Base-by-base conservation (phyloP, 2,113 vertebrate genomes). In the Lagopus muta region DNA sequence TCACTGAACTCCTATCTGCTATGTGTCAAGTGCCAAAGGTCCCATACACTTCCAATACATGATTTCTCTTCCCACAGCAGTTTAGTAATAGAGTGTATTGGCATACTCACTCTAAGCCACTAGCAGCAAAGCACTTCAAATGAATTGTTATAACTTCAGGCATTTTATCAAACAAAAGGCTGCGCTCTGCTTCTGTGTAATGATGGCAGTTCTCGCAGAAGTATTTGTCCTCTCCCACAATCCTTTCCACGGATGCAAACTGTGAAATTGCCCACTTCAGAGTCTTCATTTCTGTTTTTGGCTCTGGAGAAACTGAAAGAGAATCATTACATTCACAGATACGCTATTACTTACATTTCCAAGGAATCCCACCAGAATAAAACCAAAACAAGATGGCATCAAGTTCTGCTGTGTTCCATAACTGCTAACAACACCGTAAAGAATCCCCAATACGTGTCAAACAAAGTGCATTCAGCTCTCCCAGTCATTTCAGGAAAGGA, bases 141-240 rank as follows among this genome's bases (percentile, higher is more conserved):
- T 99, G 99, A 93, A 99, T 99, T 30, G 99, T 99, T 96, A 99
- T 98, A 50, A 99, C 98, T 97, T 99, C 99, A 15, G 99, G 99
- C 87, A 99, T 99, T 97, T 99, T 99, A 93, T 99, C 99, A 89
- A 99, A 99, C 82, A 99, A 94, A 71, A 99, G 98, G 96, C 99
- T 99, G 85, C 99, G 98, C 95, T 99, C 99, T 0, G 99, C 99
- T 97, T 99, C 99, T 0, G 99, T 98, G 97, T 99, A 99, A 92
- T 99, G 99, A 83, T 97, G 98, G 91, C 99, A 99, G 42, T 99
- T 99, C 96, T 99, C 99, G 87, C 99, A 99, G 97, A 99, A 99
- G 92, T 99, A 99, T 85, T 99, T 99, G 94, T 99, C 99, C 96
- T 99, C 98, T 61, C 99, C 99, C 55, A 99, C 98, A 85, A 99